These are phyloP conservation scores for Schizaphis graminum DNA, from an alignment of 2,888 invertebrate genomes.

Conservation along the genomic window DNA sequence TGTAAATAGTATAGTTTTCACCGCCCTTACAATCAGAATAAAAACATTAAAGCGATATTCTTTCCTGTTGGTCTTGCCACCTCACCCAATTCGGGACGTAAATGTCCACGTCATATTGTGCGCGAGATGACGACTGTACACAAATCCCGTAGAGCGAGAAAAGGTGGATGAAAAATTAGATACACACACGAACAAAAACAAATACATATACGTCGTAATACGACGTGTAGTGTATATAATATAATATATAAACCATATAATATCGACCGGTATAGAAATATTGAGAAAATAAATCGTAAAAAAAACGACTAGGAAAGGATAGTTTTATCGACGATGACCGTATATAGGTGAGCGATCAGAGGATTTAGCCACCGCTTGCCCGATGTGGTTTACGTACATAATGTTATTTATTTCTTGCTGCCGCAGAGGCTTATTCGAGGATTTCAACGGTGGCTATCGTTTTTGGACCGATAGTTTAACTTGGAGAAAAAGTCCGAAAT, in stretches of 20 bases:
- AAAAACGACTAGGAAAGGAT: not conserved
- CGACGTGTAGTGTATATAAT: not conserved
- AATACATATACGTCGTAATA: not conserved
- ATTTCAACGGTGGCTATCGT: constrained; percentile 15
- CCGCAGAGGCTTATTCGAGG: constrained; percentile 32
- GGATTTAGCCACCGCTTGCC: constrained; percentile 28
- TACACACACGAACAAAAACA: not conserved
- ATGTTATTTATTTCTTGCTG: constrained; percentile 51
- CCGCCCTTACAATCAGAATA: constrained; percentile 30
- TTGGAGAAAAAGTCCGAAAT: not conserved
- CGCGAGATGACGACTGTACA: not conserved
- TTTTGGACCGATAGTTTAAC: constrained; percentile 1
- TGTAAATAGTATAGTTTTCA: not conserved
- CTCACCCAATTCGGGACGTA: not conserved
- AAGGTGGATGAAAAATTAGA: constrained; percentile 10
- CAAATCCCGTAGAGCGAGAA: constrained; percentile 28
- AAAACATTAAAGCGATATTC: constrained; percentile 51
- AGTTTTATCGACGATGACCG: not conserved
- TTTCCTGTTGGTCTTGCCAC: not conserved
- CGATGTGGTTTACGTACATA: constrained; percentile 43
- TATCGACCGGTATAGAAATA: constrained; percentile 26
- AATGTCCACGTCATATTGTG: constrained; percentile 9
- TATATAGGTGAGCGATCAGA: constrained; percentile 12
- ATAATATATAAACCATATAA: not conserved
- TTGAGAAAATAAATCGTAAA: constrained; percentile 35